Percentiles rank a stretch among this genome's conserved stretches.
Conservation (phyloP, 2,113 vertebrate species). For the cattle (Bos taurus) region DNA sequence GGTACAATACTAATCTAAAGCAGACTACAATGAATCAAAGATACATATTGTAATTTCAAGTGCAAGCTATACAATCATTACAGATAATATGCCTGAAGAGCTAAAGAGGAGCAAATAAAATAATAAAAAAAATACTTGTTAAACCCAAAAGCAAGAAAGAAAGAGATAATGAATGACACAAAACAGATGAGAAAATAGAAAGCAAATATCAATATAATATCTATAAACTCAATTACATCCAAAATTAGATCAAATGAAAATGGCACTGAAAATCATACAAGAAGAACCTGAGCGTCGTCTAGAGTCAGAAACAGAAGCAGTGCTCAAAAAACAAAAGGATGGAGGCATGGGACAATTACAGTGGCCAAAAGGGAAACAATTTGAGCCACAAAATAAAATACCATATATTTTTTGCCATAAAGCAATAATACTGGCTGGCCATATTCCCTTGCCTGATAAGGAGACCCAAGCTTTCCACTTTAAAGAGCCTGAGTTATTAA, state of each 20-base stretch:
- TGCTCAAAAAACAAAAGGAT: neutral
- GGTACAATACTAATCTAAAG: neutral
- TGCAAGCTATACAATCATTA: neutral
- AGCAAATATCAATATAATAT: neutral
- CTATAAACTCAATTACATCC: neutral
- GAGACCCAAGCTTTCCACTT: neutral
- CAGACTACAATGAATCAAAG: neutral
- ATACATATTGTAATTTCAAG: neutral
- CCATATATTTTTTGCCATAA: neutral
- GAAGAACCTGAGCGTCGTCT: neutral
- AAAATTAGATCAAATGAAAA: neutral
- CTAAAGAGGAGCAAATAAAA: conserved; percentile 6
- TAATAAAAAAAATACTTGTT: neutral
- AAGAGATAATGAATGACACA: neutral
- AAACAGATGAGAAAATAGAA: neutral
- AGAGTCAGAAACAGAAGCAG: neutral
- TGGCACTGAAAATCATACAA: neutral
- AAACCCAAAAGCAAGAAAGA: neutral
- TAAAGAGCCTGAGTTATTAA: neutral
- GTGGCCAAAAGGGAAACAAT: neutral
- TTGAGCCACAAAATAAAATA: neutral
- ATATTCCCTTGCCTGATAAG: neutral
- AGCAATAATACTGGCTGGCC: neutral
- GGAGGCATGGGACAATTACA: neutral
- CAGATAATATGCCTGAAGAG: neutral